Evolutionary conservation across 2,888 invertebrate genomes (phyloP), one percentile per base, ranked within the genome.

Genomic region (Aplocera efformata): DNA sequence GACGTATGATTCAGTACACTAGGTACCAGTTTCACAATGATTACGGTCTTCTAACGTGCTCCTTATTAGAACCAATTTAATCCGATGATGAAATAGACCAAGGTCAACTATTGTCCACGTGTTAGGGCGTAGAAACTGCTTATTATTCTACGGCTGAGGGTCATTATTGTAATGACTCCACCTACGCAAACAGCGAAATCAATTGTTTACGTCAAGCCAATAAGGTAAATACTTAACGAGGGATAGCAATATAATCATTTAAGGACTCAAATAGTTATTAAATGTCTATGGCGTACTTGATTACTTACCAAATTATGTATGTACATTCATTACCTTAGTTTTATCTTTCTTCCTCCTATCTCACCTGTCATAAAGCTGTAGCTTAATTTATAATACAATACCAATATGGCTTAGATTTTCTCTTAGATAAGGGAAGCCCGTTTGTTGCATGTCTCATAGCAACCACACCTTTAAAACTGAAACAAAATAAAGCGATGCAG

Each of bases 181-280:
- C 45, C 40, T 36, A 45, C 45, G 17, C 36, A 30, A n/a, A 3
- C 9, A 17, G 33, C 20, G 25, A 29, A 24, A 7, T 26, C 6
- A 17, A 23, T 28, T 33, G 37, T 45, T 11, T 36, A 30, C 10
- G 10, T 20, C 13, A 24, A 28, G 33, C 47, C 51, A 52, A 49
- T 39, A 33, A 47, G 23, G 27, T 49, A 60, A 59, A 65, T 40
- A 47, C 48, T 50, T 44, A 41, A 26, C 41, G 60, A 57, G 60
- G 54, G 63, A 70, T 56, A 52, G 59, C 49, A 67, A 66, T 69
- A 63, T 63, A 56, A 62, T n/a, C n/a, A n/a, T n/a, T n/a, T n/a
- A n/a, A n/a, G n/a, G n/a, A n/a, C n/a, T n/a, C n/a, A n/a, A n/a
- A n/a, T n/a, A n/a, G n/a, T n/a, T n/a, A n/a, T n/a, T n/a, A n/a